phyloP scores from a whole-genome alignment of 1,140 invertebrate genomes.

The Drosophila serrata region DNA sequence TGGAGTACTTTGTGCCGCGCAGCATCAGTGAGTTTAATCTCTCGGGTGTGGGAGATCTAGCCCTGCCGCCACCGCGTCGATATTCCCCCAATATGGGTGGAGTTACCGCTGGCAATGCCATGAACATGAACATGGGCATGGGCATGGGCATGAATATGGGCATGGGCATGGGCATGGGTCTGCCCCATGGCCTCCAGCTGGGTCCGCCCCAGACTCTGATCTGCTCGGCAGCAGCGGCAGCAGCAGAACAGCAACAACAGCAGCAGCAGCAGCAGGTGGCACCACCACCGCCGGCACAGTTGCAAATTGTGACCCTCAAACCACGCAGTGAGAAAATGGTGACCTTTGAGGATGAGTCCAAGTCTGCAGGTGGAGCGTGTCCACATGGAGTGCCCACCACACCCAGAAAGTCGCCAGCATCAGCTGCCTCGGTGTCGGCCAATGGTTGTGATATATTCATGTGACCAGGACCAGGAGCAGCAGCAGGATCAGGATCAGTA shows the following conservation, averaged over 20 bases:
- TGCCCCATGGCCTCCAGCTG: conserved; percentile 77
- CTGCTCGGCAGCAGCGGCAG: conserved; percentile 66
- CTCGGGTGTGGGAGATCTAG: conserved; percentile 87
- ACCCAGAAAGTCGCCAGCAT: conserved; percentile 78
- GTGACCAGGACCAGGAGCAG: conserved; percentile 85
- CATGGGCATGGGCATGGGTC: conserved; percentile 53
- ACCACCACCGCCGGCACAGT: conserved; percentile 70
- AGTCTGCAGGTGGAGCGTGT: conserved; percentile 51
- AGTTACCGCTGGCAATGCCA: conserved; percentile 25
- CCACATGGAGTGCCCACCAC: conserved; percentile 84
- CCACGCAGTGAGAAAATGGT: conserved; percentile 91
- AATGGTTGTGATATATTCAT: conserved; percentile 87
- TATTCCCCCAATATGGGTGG: conserved; percentile 74
- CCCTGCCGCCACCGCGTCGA: conserved; percentile 86
- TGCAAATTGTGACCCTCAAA: conserved; percentile 83
- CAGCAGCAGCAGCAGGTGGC: conserved; percentile 66
- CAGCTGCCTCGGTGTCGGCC: conserved; percentile 30
- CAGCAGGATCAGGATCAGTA: not conserved
- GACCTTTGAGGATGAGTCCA: conserved; percentile 91
- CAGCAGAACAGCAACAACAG: conserved; percentile 57
- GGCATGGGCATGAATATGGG: conserved; percentile 55
- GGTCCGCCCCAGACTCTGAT: conserved; percentile 76
- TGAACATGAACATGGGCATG: conserved; percentile 46
- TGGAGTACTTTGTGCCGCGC: conserved; percentile 93
- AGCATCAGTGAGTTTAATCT: conserved; percentile 93